A percentile compares a stretch with the other conserved stretches of the same genome.
These are phyloP conservation scores for Aegypius monachus DNA, from an alignment of 2,113 vertebrate species.

Conservation along the genomic window DNA sequence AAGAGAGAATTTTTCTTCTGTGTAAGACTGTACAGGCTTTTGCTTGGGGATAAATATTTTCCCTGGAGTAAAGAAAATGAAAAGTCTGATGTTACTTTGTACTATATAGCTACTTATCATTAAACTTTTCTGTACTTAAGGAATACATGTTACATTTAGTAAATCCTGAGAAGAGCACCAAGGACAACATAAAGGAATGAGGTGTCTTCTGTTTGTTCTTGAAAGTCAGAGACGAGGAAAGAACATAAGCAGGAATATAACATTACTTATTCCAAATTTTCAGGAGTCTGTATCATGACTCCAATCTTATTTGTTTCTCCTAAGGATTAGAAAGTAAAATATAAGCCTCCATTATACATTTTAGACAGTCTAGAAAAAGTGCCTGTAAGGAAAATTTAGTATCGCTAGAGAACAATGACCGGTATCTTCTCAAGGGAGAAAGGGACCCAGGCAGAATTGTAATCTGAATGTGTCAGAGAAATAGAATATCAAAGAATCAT, in stretches of 20 bases:
- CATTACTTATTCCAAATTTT: not conserved
- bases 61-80: slow-evolving; percentile 71
- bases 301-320: not conserved
- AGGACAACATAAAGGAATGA: not conserved
- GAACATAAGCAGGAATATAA: not conserved
- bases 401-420: not conserved
- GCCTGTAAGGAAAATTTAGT: not conserved
- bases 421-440: not conserved
- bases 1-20: slow-evolving; percentile 88
- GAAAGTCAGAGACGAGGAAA: not conserved
- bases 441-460: not conserved
- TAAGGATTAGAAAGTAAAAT: not conserved
- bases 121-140: not conserved
- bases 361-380: not conserved
- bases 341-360: not conserved
- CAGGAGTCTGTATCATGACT: not conserved
- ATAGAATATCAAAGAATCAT: not conserved
- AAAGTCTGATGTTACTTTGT: not conserved
- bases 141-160: not conserved
- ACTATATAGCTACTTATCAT: not conserved
- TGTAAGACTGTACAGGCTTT: slow-evolving; percentile 79
- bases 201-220: not conserved
- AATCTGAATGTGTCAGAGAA: not conserved
- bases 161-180: not conserved
- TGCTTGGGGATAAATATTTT: slow-evolving; percentile 92